Evolutionary conservation across 1,140 invertebrate species (phyloP).

Genomic region (Coelopa frigida): DNA sequence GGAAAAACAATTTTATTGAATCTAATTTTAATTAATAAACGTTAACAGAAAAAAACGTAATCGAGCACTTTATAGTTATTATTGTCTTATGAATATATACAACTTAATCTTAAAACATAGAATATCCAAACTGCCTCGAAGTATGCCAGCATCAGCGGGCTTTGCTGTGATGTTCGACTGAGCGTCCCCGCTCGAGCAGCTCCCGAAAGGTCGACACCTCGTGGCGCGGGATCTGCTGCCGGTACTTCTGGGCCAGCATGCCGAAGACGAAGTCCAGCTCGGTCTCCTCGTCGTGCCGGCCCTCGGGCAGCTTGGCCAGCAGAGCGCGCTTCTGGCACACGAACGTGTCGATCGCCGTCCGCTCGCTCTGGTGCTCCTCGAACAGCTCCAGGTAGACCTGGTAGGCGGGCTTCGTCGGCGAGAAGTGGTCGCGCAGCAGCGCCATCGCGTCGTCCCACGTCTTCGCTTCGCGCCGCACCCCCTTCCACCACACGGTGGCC

Average conservation of each 20-base stretch:
- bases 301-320: slow-evolving; percentile 33
- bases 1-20: too few species aligned
- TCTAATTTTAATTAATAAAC: too few species aligned
- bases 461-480: slow-evolving; percentile 30
- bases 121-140: too few species aligned
- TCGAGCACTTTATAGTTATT: too few species aligned
- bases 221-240: slow-evolving; percentile 30
- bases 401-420: slow-evolving; percentile 36
- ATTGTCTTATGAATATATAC: too few species aligned
- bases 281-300: slow-evolving; percentile 35
- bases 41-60: too few species aligned
- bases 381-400: slow-evolving; percentile 39
- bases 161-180: slow-evolving; percentile 21
- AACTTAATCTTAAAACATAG: too few species aligned
- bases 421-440: slow-evolving; percentile 33
- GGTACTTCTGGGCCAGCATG: slow-evolving; percentile 27
- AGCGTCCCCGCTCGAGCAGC: slow-evolving; percentile 29
- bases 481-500: slow-evolving; percentile 39
- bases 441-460: slow-evolving; percentile 30
- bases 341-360: slow-evolving; percentile 29
- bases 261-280: slow-evolving; percentile 39
- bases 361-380: slow-evolving; percentile 20
- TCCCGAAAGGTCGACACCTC: slow-evolving; percentile 31
- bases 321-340: slow-evolving; percentile 36
- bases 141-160: too few species aligned